Percentiles rank a stretch among this genome's conserved stretches.
phyloP scores from a whole-genome alignment of 1,140 invertebrate genomes.

The Aphelenchoides avenae region DNA sequence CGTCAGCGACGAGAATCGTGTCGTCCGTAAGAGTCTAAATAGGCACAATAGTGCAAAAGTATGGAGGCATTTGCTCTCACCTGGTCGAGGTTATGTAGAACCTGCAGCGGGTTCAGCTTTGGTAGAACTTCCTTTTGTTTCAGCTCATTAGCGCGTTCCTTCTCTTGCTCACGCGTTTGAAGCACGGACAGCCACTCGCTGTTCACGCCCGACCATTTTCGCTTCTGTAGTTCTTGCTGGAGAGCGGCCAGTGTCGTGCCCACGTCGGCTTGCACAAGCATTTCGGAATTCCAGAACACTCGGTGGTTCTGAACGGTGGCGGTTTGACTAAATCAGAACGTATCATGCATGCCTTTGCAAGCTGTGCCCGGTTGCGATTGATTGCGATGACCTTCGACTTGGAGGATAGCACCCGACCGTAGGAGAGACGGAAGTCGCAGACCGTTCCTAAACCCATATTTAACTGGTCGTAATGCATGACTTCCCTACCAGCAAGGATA shows the following conservation, averaged over 20 bases:
- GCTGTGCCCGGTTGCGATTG: conserved; percentile 66
- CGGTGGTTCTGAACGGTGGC: conserved; percentile 65
- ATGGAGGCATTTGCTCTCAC: conserved; percentile 62
- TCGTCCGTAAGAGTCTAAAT: conserved; percentile 51
- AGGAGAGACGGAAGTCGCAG: conserved; percentile 68
- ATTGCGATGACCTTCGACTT: conserved; percentile 67
- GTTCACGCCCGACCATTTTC: conserved; percentile 61
- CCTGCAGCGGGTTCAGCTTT: conserved; percentile 67
- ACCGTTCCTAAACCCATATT: conserved; percentile 62
- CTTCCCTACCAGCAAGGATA: conserved; percentile 64
- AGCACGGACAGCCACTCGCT: conserved; percentile 64
- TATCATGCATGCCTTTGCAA: conserved; percentile 63
- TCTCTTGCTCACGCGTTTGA: conserved; percentile 63
- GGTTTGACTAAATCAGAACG: no score
- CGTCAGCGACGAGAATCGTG: conserved; percentile 64
- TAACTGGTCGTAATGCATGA: conserved; percentile 14
- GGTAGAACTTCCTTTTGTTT: conserved; percentile 65
- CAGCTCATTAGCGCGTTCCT: conserved; percentile 64
- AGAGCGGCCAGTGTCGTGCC: conserved; percentile 64
- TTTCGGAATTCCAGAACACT: conserved; percentile 68
- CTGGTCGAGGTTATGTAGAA: conserved; percentile 65
- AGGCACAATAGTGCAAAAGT: conserved; percentile 62
- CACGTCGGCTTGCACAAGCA: conserved; percentile 67
- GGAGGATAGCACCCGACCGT: conserved; percentile 66
- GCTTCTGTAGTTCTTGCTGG: conserved; percentile 44